phyloP scores from a whole-genome alignment of 2,888 invertebrate genomes.

The Ceraclea dissimilis region DNA sequence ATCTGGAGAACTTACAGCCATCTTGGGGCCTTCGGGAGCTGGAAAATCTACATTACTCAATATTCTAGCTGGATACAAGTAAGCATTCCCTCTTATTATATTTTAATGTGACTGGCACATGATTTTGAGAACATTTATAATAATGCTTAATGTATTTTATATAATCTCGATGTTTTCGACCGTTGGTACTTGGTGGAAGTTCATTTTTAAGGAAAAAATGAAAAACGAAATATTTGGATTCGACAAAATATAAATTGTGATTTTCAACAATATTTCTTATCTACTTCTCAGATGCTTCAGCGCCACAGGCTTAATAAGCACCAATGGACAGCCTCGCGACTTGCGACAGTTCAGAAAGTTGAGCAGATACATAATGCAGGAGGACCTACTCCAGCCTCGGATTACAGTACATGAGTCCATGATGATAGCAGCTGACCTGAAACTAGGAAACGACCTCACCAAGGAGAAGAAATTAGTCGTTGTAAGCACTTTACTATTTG shows the following conservation, averaged over 20 bases:
- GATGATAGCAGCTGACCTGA: conserved; percentile 82
- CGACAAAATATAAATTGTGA: no score
- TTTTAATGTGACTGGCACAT: no score
- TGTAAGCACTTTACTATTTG: no score
- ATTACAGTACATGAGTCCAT: conserved; percentile 85
- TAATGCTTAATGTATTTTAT: no score
- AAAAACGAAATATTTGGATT: no score
- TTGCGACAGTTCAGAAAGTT: conserved; percentile 74
- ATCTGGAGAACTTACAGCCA: conserved; percentile 81
- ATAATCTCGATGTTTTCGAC: no score
- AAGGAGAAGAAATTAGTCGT: conserved; percentile 57
- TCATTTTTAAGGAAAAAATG: no score
- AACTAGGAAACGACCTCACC: conserved; percentile 62
- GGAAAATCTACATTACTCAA: conserved; percentile 89
- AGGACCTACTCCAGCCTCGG: conserved; percentile 77
- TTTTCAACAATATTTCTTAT: no score
- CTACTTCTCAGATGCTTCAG: conserved; percentile 50
- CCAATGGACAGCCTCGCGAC: conserved; percentile 73
- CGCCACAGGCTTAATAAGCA: conserved; percentile 64
- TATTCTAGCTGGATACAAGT: conserved; percentile 88
- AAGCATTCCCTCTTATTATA: conserved; percentile 31
- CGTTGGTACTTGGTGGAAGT: no score
- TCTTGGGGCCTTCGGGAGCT: conserved; percentile 89
- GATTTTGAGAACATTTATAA: no score
- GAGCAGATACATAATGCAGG: conserved; percentile 95